Evolutionary conservation across 35 echinoderm and acorn worm species (phyloP).

Genomic region (Lytechinus pictus): DNA sequence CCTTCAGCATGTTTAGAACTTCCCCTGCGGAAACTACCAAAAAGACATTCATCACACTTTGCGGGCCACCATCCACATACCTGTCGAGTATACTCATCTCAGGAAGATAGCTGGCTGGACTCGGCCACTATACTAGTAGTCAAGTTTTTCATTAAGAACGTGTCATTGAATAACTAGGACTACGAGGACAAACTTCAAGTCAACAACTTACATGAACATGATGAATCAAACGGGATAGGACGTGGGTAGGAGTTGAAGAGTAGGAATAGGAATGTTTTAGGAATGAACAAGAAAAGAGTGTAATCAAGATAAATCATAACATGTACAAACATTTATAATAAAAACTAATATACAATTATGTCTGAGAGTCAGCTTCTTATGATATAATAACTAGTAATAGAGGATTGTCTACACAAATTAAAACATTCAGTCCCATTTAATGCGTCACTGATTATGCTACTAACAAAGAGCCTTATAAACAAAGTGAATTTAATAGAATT

Average conservation of each 20-base stretch:
- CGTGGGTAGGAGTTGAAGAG: too few relatives aligned
- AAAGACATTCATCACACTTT: background rate
- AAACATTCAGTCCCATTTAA: background rate
- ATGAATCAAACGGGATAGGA: too few relatives aligned
- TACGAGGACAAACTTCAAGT: background rate
- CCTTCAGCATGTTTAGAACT: background rate
- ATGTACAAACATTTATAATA: too few relatives aligned
- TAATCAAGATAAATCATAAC: too few relatives aligned
- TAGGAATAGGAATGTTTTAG: too few relatives aligned
- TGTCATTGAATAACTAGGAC: background rate
- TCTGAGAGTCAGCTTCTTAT: background rate
- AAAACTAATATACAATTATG: too few relatives aligned
- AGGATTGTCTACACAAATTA: background rate
- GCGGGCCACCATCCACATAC: too few relatives aligned
- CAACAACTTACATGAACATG: background rate
- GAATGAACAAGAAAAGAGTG: too few relatives aligned
- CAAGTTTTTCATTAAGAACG: background rate
- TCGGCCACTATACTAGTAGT: background rate
- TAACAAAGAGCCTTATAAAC: background rate
- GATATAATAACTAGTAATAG: background rate
- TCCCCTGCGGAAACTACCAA: background rate
- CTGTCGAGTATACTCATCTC: background rate
- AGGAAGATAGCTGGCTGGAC: background rate
- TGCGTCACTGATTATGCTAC: background rate
- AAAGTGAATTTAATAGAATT: background rate